Conservation (phyloP, 2,113 vertebrate species). For the Periophthalmodon schlosseri region DNA sequence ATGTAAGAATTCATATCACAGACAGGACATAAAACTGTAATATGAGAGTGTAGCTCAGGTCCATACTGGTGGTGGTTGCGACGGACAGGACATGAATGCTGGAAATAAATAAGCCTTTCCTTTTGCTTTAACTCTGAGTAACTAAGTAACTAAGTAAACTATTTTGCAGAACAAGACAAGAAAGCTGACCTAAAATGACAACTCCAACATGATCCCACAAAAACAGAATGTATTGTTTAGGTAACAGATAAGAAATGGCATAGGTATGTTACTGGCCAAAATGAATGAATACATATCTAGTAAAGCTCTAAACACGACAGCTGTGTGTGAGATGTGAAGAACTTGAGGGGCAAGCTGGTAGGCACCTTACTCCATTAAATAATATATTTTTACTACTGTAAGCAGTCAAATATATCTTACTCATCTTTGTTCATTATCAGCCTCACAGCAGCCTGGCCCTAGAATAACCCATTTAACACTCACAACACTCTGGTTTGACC, state of each 20-base stretch:
- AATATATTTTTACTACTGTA: background rate
- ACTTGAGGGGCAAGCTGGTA: background rate
- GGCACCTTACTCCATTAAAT: background rate
- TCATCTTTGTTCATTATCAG: background rate
- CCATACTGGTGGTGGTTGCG: background rate
- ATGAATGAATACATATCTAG: background rate
- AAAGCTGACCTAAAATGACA: background rate
- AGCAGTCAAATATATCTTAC: slow-evolving; percentile 7
- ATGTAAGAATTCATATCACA: background rate
- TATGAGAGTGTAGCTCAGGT: background rate
- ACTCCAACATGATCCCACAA: background rate
- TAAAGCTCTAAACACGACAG: background rate
- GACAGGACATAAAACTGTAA: background rate
- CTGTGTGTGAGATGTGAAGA: background rate
- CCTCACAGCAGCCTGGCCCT: background rate
- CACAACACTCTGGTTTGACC: background rate
- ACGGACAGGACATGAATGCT: background rate
- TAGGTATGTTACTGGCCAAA: background rate
- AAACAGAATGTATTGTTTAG: background rate
- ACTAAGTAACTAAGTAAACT: background rate
- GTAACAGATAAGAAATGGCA: background rate
- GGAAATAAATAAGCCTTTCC: background rate
- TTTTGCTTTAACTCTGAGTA: background rate
- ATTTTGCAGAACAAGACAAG: background rate
- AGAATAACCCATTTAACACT: background rate